Evolutionary conservation across 2,888 invertebrate genomes (phyloP), one percentile per base, ranked within the genome.

Genomic region (Venustoraphidia nigricollis): DNA sequence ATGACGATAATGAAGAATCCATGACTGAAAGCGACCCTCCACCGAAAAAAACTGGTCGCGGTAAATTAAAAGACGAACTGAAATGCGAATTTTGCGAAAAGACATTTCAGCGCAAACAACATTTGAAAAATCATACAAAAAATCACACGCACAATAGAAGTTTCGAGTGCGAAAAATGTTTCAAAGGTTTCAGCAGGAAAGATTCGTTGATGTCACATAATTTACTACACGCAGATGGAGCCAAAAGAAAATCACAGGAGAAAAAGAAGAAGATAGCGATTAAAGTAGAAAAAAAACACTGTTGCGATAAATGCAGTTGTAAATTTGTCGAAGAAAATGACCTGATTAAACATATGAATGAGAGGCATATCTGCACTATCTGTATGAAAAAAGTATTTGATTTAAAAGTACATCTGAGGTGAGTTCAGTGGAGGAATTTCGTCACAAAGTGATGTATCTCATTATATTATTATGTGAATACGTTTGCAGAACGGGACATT

Each of bases 331-430:
- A 41, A 41, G 17, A 36, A 41, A 44, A 41, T 53, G 53, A 39
- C 55, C 55, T 46, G 76, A 75, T 55, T 58, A 58, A 10, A 59
- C 67, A 44, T 77, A 75, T 55, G 60, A 63, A 11, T 75, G 74
- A 14, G 5, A 41, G 13, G 6, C 27, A 27, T 27, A 27, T 27
- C 27, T 27, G 27, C 27, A 27, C 27, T 27, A 27, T 27, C 6
- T 27, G 27, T 27, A 27, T 27, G 27, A 27, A 27, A 27, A 27
- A 27, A 27, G 27, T 27, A 6, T 27, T 27, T 27, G 27, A 27
- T 27, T 27, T 27, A 27, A 27, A 27, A 27, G 27, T 27, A 27
- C 27, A 27, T 27, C 6, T 27, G 27, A 27, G 27, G 27, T 27
- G 27, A 27, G 27, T 27, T 27, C 27, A 27, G 6, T 27, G 5